Evolutionary conservation across 2,888 invertebrate species (phyloP).

Genomic region (Sthenelais limicola): DNA sequence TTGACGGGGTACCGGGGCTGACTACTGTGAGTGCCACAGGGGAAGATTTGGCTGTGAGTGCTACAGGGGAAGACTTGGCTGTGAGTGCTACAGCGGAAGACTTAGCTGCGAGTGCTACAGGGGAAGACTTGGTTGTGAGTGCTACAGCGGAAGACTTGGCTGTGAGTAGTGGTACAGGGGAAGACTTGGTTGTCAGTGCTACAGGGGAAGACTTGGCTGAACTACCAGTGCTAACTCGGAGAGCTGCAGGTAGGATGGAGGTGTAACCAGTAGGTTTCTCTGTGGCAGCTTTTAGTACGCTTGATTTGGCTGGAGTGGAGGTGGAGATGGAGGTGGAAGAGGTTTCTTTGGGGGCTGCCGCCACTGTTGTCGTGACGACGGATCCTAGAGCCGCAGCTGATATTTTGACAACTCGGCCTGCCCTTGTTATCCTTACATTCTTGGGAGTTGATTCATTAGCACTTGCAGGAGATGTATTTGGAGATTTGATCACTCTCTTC

Average conservation of each 20-base stretch:
- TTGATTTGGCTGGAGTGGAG: background rate
- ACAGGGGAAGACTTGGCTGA: background rate
- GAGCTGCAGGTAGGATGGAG: too few relatives aligned
- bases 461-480: too few relatives aligned
- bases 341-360: background rate
- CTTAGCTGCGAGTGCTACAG: background rate
- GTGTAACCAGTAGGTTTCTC: too few relatives aligned
- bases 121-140: background rate
- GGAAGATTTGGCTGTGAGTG: background rate
- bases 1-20: too few relatives aligned
- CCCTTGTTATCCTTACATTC: too few relatives aligned
- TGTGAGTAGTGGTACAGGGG: background rate
- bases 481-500: too few relatives aligned
- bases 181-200: background rate
- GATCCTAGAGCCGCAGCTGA: too few relatives aligned
- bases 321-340: constrained; percentile 24
- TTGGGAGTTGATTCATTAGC: too few relatives aligned
- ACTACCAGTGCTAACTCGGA: background rate
- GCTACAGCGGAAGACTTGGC: background rate
- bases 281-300: background rate
- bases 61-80: too few relatives aligned
- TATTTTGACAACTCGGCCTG: too few relatives aligned
- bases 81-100: background rate
- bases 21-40: background rate
- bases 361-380: background rate